These are phyloP conservation scores for Peromyscus eremicus DNA, from an alignment of 2,797 vertebrate species.

Conservation along the genomic window DNA sequence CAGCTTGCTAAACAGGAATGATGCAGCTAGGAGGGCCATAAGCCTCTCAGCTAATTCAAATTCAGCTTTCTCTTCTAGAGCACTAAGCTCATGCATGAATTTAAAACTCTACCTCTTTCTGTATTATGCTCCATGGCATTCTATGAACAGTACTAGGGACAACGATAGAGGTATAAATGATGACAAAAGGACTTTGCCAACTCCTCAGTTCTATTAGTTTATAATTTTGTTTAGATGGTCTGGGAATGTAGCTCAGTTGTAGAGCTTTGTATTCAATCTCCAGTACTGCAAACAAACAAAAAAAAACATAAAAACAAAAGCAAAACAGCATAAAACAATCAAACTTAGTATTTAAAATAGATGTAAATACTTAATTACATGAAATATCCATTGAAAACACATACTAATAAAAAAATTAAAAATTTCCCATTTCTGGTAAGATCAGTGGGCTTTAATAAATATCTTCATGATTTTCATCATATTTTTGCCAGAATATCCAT, in stretches of 20 bases:
- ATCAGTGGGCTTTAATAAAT: not conserved
- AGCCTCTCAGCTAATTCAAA: not conserved
- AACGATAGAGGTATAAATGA: not conserved
- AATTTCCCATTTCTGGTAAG: not conserved
- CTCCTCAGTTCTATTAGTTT: conserved; percentile 17
- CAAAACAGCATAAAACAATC: not conserved
- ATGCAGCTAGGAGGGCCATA: not conserved
- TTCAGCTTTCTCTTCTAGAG: not conserved
- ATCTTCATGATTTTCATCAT: conserved; percentile 46
- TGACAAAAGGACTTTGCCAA: conserved; percentile 45
- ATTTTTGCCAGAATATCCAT: conserved; percentile 4
- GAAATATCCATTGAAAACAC: not conserved
- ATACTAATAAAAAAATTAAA: not conserved
- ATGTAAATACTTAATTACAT: not conserved
- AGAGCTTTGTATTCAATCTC: not conserved
- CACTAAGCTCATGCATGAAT: not conserved
- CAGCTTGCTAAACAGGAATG: not conserved
- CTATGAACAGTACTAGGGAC: not conserved
- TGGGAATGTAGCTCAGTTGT: not conserved
- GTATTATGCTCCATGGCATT: not conserved
- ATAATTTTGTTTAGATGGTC: conserved; percentile 16
- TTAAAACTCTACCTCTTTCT: conserved; percentile 20
- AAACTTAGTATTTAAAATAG: not conserved
- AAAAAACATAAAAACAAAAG: not conserved
- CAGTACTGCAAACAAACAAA: not conserved